Conservation (phyloP, 2,113 vertebrate genomes). For the Coturnix japonica region DNA sequence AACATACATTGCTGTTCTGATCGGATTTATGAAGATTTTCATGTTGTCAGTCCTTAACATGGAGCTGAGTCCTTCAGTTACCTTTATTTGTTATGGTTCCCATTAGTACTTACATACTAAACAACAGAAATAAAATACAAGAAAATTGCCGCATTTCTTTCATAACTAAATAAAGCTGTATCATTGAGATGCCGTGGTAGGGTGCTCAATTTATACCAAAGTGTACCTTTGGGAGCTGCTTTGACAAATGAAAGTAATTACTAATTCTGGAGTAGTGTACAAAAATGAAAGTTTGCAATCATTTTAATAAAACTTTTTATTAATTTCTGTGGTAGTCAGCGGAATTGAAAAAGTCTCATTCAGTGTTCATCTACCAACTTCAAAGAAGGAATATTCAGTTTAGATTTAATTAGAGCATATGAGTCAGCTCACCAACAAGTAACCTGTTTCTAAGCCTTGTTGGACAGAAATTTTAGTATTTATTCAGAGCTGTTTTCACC, state of each 20-base stretch:
- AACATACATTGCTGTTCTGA: background rate
- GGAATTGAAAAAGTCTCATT: slow-evolving; percentile 37
- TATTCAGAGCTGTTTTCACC: background rate
- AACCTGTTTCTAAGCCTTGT: background rate
- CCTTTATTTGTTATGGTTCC: background rate
- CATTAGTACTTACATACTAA: background rate
- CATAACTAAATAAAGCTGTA: background rate
- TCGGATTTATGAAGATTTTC: background rate
- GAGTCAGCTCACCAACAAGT: slow-evolving; percentile 39
- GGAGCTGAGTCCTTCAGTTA: background rate
- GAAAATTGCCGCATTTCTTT: background rate
- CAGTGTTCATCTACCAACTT: background rate
- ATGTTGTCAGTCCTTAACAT: background rate
- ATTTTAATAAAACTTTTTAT: background rate
- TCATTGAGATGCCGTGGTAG: background rate
- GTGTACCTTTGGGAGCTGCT: background rate
- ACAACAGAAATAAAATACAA: background rate
- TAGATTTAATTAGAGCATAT: background rate
- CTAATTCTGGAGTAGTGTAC: background rate
- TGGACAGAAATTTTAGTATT: background rate
- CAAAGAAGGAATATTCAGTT: slow-evolving; percentile 24
- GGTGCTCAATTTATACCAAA: background rate
- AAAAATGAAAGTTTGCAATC: background rate
- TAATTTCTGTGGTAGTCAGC: background rate
- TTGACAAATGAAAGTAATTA: background rate